Conservation (phyloP, 2,888 invertebrate species). For the Hybos culiciformis region DNA sequence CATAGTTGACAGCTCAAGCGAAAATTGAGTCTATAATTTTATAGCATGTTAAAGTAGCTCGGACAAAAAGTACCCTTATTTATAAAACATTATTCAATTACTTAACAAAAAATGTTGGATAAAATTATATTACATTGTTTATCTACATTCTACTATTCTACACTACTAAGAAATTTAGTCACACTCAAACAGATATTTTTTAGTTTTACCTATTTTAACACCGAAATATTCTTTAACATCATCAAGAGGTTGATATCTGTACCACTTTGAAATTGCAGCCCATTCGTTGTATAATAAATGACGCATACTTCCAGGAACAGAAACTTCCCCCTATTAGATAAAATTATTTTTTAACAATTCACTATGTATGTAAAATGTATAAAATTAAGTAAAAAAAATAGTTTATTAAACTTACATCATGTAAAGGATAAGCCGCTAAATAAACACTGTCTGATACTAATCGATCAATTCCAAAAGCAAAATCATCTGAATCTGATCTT, state of each 20-base stretch:
- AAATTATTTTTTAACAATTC: too few species aligned
- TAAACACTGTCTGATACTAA: slow-evolving; percentile 60
- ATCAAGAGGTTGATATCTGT: slow-evolving; percentile 77
- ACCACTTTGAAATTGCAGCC: slow-evolving; percentile 65
- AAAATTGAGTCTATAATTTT: too few species aligned
- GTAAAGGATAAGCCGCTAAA: slow-evolving; percentile 72
- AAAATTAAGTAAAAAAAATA: not conserved
- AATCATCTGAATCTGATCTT: slow-evolving; percentile 47
- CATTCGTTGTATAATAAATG: slow-evolving; percentile 65
- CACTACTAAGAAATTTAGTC: not conserved
- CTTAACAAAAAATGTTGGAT: not conserved
- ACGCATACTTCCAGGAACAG: slow-evolving; percentile 53
- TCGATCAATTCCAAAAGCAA: slow-evolving; percentile 68
- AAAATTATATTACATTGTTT: too few species aligned
- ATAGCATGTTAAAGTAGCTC: too few species aligned
- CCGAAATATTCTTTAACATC: slow-evolving; percentile 84
- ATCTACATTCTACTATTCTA: not conserved
- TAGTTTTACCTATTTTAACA: slow-evolving; percentile 60
- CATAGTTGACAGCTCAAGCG: too few species aligned
- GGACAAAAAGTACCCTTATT: too few species aligned
- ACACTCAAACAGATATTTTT: not conserved
- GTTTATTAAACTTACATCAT: slow-evolving; percentile 52
- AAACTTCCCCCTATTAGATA: slow-evolving; percentile 52
- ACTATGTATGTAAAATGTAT: not conserved
- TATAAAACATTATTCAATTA: too few species aligned